phyloP scores from a whole-genome alignment of 2,113 vertebrate species.

The Cyrtonyx montezumae region DNA sequence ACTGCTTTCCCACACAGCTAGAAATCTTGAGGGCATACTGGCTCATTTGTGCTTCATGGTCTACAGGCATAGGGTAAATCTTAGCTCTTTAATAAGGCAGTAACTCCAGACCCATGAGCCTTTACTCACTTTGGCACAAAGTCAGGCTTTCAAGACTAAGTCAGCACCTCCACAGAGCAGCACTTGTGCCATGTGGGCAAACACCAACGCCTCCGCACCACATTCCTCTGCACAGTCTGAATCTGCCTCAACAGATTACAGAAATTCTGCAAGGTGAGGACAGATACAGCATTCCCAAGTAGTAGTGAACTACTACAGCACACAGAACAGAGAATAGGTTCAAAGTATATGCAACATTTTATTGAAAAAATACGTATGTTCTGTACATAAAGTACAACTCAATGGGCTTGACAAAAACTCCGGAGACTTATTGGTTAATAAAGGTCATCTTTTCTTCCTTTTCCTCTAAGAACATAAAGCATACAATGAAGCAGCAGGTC shows the following conservation, averaged over 20 bases:
- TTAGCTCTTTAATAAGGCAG: rapidly evolving
- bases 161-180: neutral
- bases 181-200: rapidly evolving
- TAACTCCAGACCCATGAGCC: neutral
- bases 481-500: constrained; percentile 41
- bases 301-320: neutral
- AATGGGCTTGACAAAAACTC: constrained; percentile 46
- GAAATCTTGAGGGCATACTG: neutral
- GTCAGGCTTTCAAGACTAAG: neutral
- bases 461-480: constrained; percentile 36
- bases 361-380: constrained; percentile 73
- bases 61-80: rapidly evolving
- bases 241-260: rapidly evolving
- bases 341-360: constrained; percentile 69
- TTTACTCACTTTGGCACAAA: neutral
- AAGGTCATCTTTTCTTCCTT: constrained; percentile 8
- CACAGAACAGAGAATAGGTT: neutral
- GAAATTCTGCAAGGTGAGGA: neutral
- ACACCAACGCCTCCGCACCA: too few species aligned
- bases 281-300: neutral
- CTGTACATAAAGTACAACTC: constrained; percentile 68
- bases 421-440: constrained; percentile 50
- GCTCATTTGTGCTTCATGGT: rapidly evolving
- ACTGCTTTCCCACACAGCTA: rapidly evolving
- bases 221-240: neutral